Evolutionary conservation across 2,888 invertebrate genomes (phyloP).

Genomic region (Lasioglossum lativentre): DNA sequence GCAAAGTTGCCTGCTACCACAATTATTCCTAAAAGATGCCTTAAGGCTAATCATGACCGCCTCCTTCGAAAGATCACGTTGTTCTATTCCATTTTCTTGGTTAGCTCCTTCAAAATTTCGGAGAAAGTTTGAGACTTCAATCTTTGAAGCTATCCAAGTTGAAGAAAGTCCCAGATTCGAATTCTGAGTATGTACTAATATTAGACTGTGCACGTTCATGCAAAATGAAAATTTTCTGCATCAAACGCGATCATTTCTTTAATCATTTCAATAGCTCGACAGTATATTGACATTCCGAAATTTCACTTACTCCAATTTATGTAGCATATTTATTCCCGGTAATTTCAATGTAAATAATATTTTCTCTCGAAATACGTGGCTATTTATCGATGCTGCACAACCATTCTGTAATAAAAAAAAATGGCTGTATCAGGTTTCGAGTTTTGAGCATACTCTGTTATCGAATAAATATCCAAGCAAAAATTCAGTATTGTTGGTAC

Average conservation of each 20-base stretch:
- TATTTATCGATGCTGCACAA: neutral
- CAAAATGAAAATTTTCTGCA: no score
- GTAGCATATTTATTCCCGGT: neutral
- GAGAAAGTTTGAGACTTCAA: neutral
- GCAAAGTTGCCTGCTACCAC: neutral
- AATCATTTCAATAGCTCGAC: no score
- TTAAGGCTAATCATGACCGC: neutral
- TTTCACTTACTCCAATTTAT: neutral
- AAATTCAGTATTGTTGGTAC: neutral
- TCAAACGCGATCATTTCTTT: no score
- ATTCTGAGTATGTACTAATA: no score
- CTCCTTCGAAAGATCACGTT: neutral
- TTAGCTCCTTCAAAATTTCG: neutral
- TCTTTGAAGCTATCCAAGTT: neutral
- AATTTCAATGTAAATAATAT: neutral
- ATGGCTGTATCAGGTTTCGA: neutral
- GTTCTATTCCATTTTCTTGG: neutral
- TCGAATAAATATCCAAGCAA: neutral
- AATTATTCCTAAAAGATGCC: conserved; percentile 9
- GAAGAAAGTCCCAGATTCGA: neutral
- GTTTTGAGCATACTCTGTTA: neutral
- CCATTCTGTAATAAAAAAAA: neutral
- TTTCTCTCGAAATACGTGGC: neutral
- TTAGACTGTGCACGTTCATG: no score
- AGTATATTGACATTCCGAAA: no score